Base-by-base conservation (phyloP, 2,888 invertebrate genomes). In the Cheilosia impressa region DNA sequence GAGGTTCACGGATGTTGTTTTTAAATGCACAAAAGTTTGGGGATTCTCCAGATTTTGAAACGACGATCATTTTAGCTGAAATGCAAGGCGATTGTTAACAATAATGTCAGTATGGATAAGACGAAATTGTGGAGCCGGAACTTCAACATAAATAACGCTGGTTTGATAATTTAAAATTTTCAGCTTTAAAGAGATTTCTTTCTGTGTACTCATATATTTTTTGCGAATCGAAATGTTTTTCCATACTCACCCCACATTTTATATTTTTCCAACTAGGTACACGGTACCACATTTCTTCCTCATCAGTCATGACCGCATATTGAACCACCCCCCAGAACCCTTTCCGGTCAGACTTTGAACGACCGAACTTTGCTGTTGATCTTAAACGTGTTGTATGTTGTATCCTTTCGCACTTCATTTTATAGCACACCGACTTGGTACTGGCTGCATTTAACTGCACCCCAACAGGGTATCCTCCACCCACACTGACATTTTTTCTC, bases 381-480 rank as follows among this genome's bases (percentile, higher is more conserved):
- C 65, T 75, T 34, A 75, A 75, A 60, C 52, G 43, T 60, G 75
- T 55, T 71, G 47, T 84, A 73, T 55, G 75, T 50, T 71, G 47
- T 84, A 69, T 73, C 45, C 58, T 38, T 52, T 53, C 62, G 71
- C 38, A 43, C 58, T 78, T 66, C 57, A 45, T 79, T 22, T 57
- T 65, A 62, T 69, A 41, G 7, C 24, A 34, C 27, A 2, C 19
- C 50, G 22, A 66, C 24, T 66, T 19, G 17, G 65, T 22, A 19
- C 68, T 45, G 68, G 50, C 58, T 79, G 83, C 68, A 79, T 57
- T 63, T 75, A 63, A 75, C 22, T 84, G 63, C 73, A 10, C 43
- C 43, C 68, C 41, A 22, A 17, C 52, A 65, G 63, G 68, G 6
- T 24, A 31, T 22, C 24, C 17, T 27, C 57, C 43, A n/a, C 65